phyloP scores from a whole-genome alignment of 2,888 invertebrate genomes.

The Xestia ashworthii region DNA sequence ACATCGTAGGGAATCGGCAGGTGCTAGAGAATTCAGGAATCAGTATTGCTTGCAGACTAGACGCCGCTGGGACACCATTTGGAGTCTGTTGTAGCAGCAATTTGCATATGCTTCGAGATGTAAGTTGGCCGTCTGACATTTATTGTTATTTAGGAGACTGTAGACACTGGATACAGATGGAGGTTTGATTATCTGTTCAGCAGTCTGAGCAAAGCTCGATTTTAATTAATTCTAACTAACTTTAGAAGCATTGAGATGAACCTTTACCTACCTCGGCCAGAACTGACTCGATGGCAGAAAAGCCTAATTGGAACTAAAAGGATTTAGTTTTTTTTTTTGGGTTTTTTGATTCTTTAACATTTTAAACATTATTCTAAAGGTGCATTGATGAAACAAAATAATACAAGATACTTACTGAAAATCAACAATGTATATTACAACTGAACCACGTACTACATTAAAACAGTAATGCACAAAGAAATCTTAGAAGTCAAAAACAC shows the following conservation, averaged over 20 bases:
- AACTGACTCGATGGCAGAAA: background rate
- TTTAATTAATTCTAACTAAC: background rate
- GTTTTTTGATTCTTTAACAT: too few relatives aligned
- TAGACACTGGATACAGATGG: conserved; percentile 24
- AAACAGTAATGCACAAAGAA: conserved; percentile 21
- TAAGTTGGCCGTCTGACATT: conserved; percentile 63
- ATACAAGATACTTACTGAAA: background rate
- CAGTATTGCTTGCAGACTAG: conserved; percentile 77
- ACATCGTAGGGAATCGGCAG: conserved; percentile 79
- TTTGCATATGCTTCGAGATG: conserved; percentile 77
- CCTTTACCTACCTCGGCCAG: background rate
- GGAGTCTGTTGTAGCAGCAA: conserved; percentile 76
- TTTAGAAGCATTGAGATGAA: background rate
- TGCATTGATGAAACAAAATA: background rate
- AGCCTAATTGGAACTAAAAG: background rate
- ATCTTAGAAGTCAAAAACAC: conserved; percentile 35
- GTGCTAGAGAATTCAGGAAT: conserved; percentile 79
- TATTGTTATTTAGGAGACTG: conserved; percentile 59
- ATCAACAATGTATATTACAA: background rate
- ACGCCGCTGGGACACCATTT: conserved; percentile 76
- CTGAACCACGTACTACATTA: conserved; percentile 6
- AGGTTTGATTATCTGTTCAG: background rate
- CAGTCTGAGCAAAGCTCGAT: background rate
- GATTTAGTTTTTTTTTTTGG: too few relatives aligned
- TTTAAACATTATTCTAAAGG: background rate